These are phyloP conservation scores for Anthoscopus minutus DNA, from an alignment of 2,113 vertebrate species.

Conservation along the genomic window DNA sequence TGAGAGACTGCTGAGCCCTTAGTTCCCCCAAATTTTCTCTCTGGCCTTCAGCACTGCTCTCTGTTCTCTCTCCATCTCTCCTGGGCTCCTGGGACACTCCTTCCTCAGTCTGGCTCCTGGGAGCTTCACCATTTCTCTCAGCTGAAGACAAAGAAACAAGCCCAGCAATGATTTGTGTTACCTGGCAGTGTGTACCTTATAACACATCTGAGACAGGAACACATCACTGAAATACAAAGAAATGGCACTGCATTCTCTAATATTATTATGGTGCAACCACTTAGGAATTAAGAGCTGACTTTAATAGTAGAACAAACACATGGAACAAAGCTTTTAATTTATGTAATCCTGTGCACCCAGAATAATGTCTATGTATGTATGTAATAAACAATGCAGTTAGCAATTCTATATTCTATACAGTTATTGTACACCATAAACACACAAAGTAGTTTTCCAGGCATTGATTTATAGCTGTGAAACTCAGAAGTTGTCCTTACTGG, in stretches of 20 bases:
- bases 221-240: background rate
- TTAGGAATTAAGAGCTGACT: background rate
- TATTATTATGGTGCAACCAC: background rate
- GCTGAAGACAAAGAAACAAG: background rate
- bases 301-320: background rate
- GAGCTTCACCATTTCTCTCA: background rate
- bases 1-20: background rate
- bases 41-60: background rate
- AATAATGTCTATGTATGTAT: background rate
- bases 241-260: background rate
- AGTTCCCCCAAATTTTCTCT: background rate
- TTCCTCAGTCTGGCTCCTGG: background rate
- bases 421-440: background rate
- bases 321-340: background rate
- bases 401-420: background rate
- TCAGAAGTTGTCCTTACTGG: background rate
- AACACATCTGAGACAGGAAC: background rate
- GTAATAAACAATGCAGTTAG: background rate
- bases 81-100: background rate
- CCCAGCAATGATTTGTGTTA: background rate
- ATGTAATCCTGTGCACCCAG: background rate
- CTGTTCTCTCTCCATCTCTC: background rate
- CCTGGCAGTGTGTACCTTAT: background rate
- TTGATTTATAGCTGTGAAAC: background rate
- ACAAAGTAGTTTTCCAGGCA: background rate